A percentile compares a stretch with the other conserved stretches of the same genome.
Evolutionary conservation across 1,140 invertebrate species (phyloP).

Genomic region (Drosophila bifasciata): DNA sequence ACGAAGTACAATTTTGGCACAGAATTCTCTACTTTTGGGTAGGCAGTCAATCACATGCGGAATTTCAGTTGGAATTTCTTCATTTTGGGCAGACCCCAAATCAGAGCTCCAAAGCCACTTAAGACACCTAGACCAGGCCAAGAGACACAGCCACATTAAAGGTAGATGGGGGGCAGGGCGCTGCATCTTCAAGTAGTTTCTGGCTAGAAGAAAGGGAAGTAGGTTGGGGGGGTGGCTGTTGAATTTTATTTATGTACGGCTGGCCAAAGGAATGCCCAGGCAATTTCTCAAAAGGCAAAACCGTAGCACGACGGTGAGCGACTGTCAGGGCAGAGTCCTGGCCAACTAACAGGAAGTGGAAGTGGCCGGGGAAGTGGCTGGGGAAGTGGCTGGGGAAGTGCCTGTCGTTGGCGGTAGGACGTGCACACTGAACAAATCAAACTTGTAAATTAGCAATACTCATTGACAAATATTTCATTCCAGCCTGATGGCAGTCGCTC

Average conservation of each 20-base stretch:
- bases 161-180: neutral
- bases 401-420: conserved; percentile 7
- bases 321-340: conserved; percentile 20
- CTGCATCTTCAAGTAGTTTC: conserved; percentile 9
- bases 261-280: conserved; percentile 71
- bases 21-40: neutral
- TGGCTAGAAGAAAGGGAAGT: neutral
- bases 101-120: conserved; percentile 11
- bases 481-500: conserved; percentile 40
- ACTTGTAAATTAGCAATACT: conserved; percentile 83
- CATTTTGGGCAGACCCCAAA: conserved; percentile 24
- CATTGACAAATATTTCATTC: conserved; percentile 83
- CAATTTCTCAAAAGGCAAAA: conserved; percentile 65
- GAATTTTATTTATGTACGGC: conserved; percentile 76
- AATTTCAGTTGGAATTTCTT: conserved; percentile 32
- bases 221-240: conserved; percentile 42
- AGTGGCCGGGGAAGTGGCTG: conserved; percentile 25
- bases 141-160: neutral
- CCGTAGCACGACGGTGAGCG: conserved; percentile 22
- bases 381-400: neutral
- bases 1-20: neutral
- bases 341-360: conserved; percentile 2
- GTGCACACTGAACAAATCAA: conserved; percentile 72
- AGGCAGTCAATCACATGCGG: conserved; percentile 33
- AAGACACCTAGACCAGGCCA: neutral